These are phyloP conservation scores for Laterallus jamaicensis DNA, from an alignment of 2,113 vertebrate species.

Conservation along the genomic window DNA sequence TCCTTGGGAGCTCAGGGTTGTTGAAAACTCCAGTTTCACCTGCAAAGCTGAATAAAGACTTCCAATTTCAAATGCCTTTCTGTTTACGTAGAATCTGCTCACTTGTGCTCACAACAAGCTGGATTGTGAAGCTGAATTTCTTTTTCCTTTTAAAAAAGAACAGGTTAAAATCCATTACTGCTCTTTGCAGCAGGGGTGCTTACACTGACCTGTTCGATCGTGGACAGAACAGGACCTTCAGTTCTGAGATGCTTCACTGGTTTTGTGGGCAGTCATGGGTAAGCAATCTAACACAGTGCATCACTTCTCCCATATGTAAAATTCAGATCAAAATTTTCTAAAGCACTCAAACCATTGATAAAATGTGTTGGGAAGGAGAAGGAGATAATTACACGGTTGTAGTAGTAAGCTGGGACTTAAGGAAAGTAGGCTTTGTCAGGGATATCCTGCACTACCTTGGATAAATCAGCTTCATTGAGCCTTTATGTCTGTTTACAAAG, in stretches of 20 bases:
- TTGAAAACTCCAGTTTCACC: neutral
- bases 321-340: neutral
- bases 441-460: neutral
- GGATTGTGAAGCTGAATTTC: neutral
- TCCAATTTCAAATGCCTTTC: neutral
- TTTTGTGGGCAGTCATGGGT: neutral
- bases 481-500: neutral
- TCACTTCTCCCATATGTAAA: neutral
- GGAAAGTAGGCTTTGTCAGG: neutral
- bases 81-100: neutral
- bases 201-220: rapidly evolving
- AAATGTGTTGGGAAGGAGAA: neutral
- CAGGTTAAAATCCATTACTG: neutral
- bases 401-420: neutral
- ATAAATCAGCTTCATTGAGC: neutral
- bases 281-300: neutral
- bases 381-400: neutral
- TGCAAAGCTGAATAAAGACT: neutral
- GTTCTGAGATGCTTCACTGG: neutral
- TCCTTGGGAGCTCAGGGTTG: neutral
- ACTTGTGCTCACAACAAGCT: neutral
- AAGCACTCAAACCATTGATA: neutral
- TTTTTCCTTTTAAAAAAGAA: neutral
- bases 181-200: neutral
- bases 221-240: rapidly evolving